These are phyloP conservation scores for Mirza zaza DNA, from an alignment of 2,113 vertebrate species.

Conservation along the genomic window DNA sequence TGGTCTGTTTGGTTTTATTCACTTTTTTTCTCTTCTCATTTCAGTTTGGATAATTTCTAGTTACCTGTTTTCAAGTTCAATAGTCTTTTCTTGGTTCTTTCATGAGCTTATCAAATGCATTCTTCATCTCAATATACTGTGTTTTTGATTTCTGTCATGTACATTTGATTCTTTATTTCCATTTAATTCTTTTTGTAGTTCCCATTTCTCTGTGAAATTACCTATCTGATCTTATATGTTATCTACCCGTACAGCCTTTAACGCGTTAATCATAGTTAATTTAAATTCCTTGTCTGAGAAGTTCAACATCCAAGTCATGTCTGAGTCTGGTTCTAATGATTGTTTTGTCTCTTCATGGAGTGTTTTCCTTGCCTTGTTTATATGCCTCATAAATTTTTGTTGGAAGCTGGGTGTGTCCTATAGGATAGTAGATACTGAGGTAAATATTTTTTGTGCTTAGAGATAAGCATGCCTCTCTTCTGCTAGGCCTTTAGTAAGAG, in stretches of 20 bases:
- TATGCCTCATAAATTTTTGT: not conserved
- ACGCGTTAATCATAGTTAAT: not conserved
- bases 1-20: not conserved
- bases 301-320: not conserved
- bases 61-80: not conserved
- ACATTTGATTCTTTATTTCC: not conserved
- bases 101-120: not conserved
- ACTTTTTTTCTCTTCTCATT: not conserved
- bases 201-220: not conserved
- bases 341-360: not conserved
- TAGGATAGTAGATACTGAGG: not conserved
- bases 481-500: not conserved
- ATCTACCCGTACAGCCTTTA: not conserved
- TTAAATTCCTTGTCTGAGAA: not conserved
- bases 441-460: not conserved
- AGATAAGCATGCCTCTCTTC: not conserved
- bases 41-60: not conserved
- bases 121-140: not conserved
- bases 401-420: not conserved
- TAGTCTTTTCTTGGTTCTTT: not conserved
- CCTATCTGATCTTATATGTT: not conserved
- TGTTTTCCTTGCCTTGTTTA: not conserved
- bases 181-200: not conserved
- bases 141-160: not conserved
- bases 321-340: not conserved